Evolutionary conservation across 64 coral and sea anemone genomes (phyloP), one percentile per base, ranked within the genome.

Genomic region (Orbicella faveolata): DNA sequence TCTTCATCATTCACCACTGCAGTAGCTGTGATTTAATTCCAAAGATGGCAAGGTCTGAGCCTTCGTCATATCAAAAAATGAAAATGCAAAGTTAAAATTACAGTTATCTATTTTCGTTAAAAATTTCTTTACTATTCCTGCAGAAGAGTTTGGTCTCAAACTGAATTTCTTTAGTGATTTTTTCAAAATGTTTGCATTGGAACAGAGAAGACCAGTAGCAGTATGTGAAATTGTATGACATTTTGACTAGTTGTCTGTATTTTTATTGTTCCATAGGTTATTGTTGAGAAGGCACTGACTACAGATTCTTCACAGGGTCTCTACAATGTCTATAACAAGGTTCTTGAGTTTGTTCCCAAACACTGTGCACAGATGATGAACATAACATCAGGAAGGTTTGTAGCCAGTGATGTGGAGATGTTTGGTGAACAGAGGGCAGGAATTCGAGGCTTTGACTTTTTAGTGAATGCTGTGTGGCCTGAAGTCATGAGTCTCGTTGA

Each of bases 401-500:
- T 89, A 10, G 79, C 90, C 23, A 83, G 92, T 52, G 74, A 90
- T 44, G 70, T 75, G 36, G 90, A 80, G 16, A 70, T 78, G 61
- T 69, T 73, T 26, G 88, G 88, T 23, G 89, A 91, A 77, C 88
- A 87, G 14, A 95, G 93, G 23, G 83, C 94, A 52, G 88, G 90
- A 23, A 98, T 98, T 66, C 73, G 94, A 73, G 96, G 96, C 15
- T 98, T 93, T 90, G 94, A 98, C 34, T 98, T 98, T 76, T 70
- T 98, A 21, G 96, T 98, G 14, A 98, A 98, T 87, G 90, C 96
- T 16, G 91, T 98, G 18, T 98, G 96, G 96, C 96, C 96, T 62
- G 96, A 98, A 75, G 94, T 93, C 33, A 63, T 81, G 9, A 59
- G 83, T 39, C 88, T 93, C 34, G 78, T 95, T 59, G 93, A 98